Base-by-base conservation (phyloP, 2,797 vertebrate genomes). In the Sardinella longiceps region DNA sequence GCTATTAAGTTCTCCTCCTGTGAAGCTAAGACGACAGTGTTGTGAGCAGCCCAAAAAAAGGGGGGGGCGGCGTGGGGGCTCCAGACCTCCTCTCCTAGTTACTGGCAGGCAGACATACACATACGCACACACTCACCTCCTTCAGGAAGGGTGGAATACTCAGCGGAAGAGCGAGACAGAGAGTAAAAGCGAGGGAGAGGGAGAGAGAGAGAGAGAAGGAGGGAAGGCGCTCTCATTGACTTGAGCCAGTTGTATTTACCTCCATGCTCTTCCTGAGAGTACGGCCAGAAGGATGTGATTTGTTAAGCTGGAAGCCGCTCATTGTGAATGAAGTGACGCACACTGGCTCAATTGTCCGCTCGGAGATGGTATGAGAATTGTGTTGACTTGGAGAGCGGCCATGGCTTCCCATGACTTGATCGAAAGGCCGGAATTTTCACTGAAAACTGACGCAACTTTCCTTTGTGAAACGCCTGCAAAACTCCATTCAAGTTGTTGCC, bases 31-130 rank as follows among this genome's bases (percentile, higher is more conserved):
- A 84, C 74, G 86, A 86, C 74, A 84, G 83, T n/a, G 66, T 66
- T 85, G 80, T 77, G 53, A 89, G 53, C 81, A 51, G 56, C 81
- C 15, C 88, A 87, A 87, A 87, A 43, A 43, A 43, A 43, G 7
- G 43, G 43, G 43, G n/a, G n/a, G n/a, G n/a, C n/a, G n/a, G n/a
- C n/a, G n/a, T n/a, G n/a, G n/a, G n/a, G n/a, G n/a, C n/a, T n/a
- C 91, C 90, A 92, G 94, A 93, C 94, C 94, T 93, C 94, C 89
- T 81, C 91, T 89, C 88, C 88, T 93, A 91, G 91, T 93, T 93
- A 87, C 86, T 83, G 89, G 82, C 37, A 83, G 33, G n/a, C n/a
- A n/a, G n/a, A n/a, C n/a, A n/a, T n/a, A n/a, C n/a, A n/a, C n/a
- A n/a, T n/a, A n/a, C n/a, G n/a, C n/a, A 80, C 25, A 80, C 63